Evolutionary conservation across 2,113 vertebrate genomes (phyloP), one percentile per base, ranked within the genome.

Genomic region (Symphodus melops): DNA sequence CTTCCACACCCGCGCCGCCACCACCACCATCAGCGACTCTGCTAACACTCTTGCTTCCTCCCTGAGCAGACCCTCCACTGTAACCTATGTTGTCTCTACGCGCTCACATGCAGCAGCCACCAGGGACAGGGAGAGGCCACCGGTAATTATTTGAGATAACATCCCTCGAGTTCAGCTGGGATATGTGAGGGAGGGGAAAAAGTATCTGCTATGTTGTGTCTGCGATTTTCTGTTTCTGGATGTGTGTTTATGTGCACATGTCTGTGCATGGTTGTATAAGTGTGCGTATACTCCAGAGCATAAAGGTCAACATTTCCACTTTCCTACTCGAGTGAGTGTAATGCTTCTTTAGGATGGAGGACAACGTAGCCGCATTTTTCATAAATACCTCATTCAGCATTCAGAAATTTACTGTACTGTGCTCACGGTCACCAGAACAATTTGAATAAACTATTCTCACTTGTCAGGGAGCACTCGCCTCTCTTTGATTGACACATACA

Each of bases 131-230:
- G 95, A 95, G 96, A 96, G 96, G 96, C 95, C 86, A 92, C 94
- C 95, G 95, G 96, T 97, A 97, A 97, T 98, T 97, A 97, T 97
- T 96, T 97, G 95, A 96, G 95, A 96, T 97, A 97, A 97, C 96
- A 96, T 68, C 94, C 94, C 96, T 93, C 13, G 58, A 94, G 95
- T 95, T 93, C 93, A 94, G 94, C 79, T 86, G 86, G 87, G 88
- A 94, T 93, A 88, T 79, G 89, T 72, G 89, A 91, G 86, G 90
- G 86, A 89, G 92, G 92, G 94, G 92, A 93, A 85, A 95, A 95
- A 73, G 54, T 78, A 44, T 74, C 75, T 70, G 80, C 69, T 70
- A 62, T 59, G 63, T 57, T 75, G 68, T 64, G 75, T 69, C 52
- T 55, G 71, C 11, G 20, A 70, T 75, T 80, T 74, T 63, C 56